Percentiles rank a stretch among this genome's conserved stretches.
phyloP scores from a whole-genome alignment of 2,113 vertebrate genomes.

The Recurvirostra avosetta region DNA sequence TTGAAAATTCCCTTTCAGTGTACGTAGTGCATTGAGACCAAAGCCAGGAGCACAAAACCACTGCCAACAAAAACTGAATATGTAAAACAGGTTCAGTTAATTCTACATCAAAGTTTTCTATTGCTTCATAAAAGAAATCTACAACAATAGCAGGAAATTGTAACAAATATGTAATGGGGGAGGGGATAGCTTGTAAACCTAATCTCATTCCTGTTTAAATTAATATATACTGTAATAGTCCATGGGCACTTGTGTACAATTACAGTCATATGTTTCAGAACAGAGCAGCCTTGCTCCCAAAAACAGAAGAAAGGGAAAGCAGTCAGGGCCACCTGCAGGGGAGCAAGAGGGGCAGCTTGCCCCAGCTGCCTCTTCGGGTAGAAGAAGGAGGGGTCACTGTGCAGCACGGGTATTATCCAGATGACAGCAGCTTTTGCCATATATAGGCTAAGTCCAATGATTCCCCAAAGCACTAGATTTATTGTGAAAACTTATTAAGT shows the following conservation, averaged over 20 bases:
- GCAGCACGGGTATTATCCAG: background rate
- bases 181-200: conserved; percentile 6
- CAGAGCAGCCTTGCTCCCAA: background rate
- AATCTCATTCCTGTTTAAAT: conserved; percentile 35
- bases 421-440: background rate
- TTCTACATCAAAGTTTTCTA: conserved; percentile 46
- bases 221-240: background rate
- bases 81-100: conserved; percentile 51
- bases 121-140: background rate
- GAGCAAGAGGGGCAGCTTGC: background rate
- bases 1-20: conserved; percentile 37
- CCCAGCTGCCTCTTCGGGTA: background rate
- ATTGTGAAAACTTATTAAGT: background rate
- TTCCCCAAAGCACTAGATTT: background rate
- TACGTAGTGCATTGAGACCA: background rate
- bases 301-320: background rate
- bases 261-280: background rate
- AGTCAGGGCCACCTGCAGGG: background rate
- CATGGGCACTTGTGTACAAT: background rate
- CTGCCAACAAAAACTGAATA: conserved; percentile 54
- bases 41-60: conserved; percentile 25
- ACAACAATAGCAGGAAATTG: conserved; percentile 62
- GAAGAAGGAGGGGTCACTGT: background rate
- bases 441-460: background rate
- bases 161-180: conserved; percentile 25